These are phyloP conservation scores for Phenganax stokvisi DNA, from an alignment of 92 coral and sea anemone species.

Conservation along the genomic window DNA sequence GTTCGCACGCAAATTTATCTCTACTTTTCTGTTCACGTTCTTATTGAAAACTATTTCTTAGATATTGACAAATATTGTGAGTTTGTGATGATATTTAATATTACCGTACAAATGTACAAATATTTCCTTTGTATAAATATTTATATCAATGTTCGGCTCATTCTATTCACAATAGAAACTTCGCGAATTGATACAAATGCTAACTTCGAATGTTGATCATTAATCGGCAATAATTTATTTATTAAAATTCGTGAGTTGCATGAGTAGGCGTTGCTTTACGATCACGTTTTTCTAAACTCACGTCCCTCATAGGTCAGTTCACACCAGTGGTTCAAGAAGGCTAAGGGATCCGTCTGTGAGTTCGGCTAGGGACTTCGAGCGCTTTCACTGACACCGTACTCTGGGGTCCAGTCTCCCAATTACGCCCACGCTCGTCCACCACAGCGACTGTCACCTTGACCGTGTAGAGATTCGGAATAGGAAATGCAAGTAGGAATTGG, in stretches of 20 bases:
- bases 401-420: slow-evolving; percentile 93
- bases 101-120: not conserved
- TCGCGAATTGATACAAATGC: too few species aligned
- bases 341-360: slow-evolving; percentile 22
- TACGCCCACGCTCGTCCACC: slow-evolving; percentile 75
- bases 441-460: slow-evolving; percentile 78
- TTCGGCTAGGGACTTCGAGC: slow-evolving; percentile 57
- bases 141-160: not conserved
- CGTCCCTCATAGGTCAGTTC: not conserved
- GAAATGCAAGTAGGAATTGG: slow-evolving; percentile 90
- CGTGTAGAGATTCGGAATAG: slow-evolving; percentile 57
- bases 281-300: not conserved
- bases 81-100: not conserved
- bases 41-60: not conserved
- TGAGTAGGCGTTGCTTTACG: not conserved
- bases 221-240: not conserved
- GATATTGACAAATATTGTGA: not conserved
- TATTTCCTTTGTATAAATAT: not conserved
- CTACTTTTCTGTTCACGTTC: not conserved
- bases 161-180: too few species aligned
- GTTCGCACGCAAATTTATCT: too few species aligned
- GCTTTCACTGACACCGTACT: slow-evolving; percentile 70
- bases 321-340: not conserved
- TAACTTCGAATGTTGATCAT: too few species aligned
- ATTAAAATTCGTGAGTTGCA: not conserved